Evolutionary conservation across 1,140 invertebrate genomes (phyloP), one percentile per base, ranked within the genome.

Genomic region (Lysiphlebus fabarum): DNA sequence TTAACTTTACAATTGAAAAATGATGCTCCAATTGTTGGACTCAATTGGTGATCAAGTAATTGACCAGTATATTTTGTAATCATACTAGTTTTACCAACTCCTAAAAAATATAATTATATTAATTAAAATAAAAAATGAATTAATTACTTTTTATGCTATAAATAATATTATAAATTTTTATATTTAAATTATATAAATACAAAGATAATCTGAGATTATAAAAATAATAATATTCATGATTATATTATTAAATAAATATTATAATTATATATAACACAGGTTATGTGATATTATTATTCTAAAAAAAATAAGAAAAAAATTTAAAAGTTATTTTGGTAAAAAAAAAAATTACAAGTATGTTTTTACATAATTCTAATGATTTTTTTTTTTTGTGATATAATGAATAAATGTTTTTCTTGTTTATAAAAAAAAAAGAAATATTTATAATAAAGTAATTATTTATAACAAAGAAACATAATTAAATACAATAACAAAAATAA

Each of bases 61-160:
- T 91, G 90, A 40, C 88, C 86, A 34, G 93, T 84, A 77, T 93
- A 93, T 43, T 87, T 82, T 6, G 86, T 85, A 45, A 94, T 86
- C 63, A 94, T 81, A 69, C 90, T 91, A 1, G 91, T 93, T 79
- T 95, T 94, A 10, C 92, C 92, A 53, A 94, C 91, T 67, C 90
- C 92, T 93, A 75, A 40, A 83, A 84, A 59, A 67, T n/a, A 69
- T 68, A 66, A 55, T 51, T 4, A 51, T 12, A 56, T 12, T 7
- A 41, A 53, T 33, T 26, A 51, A 7, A 10, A 51, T 33, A 49
- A 26, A 44, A 34, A 10, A 44, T 44, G 7, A 55, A 42, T 33
- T 26, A 26, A 26, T 26, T 26, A 1, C 17, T 26, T 26, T 26
- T 26, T 26, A 2, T 26, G 17, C 17, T 26, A 26, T 2, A 26